phyloP scores from a whole-genome alignment of 2,113 vertebrate species.

The Clinocottus analis region DNA sequence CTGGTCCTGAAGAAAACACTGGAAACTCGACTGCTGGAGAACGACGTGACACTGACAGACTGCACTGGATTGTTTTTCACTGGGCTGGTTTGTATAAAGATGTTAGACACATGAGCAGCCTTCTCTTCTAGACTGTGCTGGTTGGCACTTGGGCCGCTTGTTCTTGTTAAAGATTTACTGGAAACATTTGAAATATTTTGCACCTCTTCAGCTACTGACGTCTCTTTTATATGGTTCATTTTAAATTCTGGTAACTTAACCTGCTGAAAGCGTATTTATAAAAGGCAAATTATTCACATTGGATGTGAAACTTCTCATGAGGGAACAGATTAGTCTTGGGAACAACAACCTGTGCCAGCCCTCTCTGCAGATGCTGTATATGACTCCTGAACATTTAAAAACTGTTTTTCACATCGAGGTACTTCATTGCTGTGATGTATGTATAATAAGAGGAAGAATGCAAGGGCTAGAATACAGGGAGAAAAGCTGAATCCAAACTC shows the following conservation, averaged over 20 bases:
- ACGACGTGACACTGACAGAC: not conserved
- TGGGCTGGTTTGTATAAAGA: constrained; percentile 29
- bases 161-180: not conserved
- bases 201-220: not conserved
- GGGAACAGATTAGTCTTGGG: not conserved
- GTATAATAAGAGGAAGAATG: not conserved
- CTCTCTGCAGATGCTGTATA: not conserved
- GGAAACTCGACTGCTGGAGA: not conserved
- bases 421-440: not conserved
- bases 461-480: constrained; percentile 38
- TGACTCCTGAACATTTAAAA: not conserved
- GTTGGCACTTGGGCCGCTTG: not conserved
- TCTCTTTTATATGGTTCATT: not conserved
- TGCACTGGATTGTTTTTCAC: not conserved
- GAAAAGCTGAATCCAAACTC: constrained; percentile 58
- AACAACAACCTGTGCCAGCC: not conserved
- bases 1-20: not conserved
- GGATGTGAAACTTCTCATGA: not conserved
- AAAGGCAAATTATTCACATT: not conserved
- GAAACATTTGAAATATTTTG: not conserved
- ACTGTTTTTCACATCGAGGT: not conserved
- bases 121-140: not conserved
- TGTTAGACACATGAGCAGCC: not conserved
- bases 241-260: not conserved
- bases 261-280: constrained; percentile 10